phyloP scores from a whole-genome alignment of 2,888 invertebrate species.

The Harpagoxenus sublaevis region DNA sequence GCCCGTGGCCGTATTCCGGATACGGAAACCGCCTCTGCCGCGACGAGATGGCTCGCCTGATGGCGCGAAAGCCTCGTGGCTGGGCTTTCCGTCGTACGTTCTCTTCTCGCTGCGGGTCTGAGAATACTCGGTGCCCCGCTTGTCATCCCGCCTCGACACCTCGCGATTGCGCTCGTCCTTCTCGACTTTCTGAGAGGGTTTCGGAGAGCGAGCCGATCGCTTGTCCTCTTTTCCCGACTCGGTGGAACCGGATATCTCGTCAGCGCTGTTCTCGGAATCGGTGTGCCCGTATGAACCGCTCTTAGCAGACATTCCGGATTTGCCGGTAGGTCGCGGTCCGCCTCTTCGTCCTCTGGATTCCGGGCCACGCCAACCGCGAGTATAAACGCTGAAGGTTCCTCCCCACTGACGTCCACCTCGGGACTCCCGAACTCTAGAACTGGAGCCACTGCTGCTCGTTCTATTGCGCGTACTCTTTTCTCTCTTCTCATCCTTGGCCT shows the following conservation, averaged over 20 bases:
- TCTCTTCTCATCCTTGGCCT: conserved; percentile 84
- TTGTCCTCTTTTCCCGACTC: conserved; percentile 88
- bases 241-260: conserved; percentile 89
- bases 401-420: conserved; percentile 87
- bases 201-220: conserved; percentile 87
- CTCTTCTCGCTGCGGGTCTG: conserved; percentile 82
- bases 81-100: conserved; percentile 81
- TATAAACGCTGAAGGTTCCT: conserved; percentile 84
- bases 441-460: conserved; percentile 87
- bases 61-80: conserved; percentile 93
- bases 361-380: conserved; percentile 87
- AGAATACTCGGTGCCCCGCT: conserved; percentile 76
- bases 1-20: conserved; percentile 84
- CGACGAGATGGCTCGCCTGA: conserved; percentile 96
- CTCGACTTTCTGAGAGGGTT: conserved; percentile 87
- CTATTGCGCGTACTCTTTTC: conserved; percentile 83
- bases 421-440: conserved; percentile 83
- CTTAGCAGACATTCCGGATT: conserved; percentile 83
- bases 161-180: conserved; percentile 89
- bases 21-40: conserved; percentile 90
- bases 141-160: conserved; percentile 82
- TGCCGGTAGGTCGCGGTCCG: conserved; percentile 83
- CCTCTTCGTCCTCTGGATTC: conserved; percentile 85
- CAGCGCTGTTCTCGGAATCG: conserved; percentile 92
- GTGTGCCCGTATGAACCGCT: conserved; percentile 88